Evolutionary conservation across 2,797 vertebrate species (phyloP).

Genomic region (Cyprinodon diabolis): DNA sequence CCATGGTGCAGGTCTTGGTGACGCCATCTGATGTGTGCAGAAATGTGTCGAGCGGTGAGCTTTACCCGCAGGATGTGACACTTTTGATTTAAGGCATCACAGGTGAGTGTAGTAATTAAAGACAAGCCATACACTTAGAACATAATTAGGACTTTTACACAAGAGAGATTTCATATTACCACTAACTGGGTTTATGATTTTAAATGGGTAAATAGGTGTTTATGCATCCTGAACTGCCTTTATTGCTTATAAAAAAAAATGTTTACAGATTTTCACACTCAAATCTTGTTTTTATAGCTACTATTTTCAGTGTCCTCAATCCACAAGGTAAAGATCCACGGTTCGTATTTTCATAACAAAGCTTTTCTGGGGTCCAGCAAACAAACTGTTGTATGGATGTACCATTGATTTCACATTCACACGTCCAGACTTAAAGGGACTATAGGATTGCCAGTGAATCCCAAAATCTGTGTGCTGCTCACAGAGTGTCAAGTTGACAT

Average conservation of each 20-base stretch:
- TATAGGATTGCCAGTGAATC: conserved; percentile 81
- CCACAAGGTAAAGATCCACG: conserved; percentile 76
- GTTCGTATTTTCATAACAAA: conserved; percentile 82
- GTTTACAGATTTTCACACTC: conserved; percentile 62
- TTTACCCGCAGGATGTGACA: conserved; percentile 55
- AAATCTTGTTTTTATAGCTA: conserved; percentile 66
- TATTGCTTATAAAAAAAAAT: conserved; percentile 41
- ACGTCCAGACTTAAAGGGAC: conserved; percentile 81
- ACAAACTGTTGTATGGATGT: conserved; percentile 85
- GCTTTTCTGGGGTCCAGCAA: conserved; percentile 78
- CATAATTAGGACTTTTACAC: conserved; percentile 53
- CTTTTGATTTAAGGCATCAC: conserved; percentile 50
- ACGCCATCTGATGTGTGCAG: conserved; percentile 35
- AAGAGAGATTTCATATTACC: conserved; percentile 50
- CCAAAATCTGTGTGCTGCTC: conserved; percentile 80
- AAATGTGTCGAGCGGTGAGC: conserved; percentile 39
- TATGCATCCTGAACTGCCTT: conserved; percentile 46
- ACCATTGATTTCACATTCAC: conserved; percentile 88
- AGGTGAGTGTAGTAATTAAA: conserved; percentile 72
- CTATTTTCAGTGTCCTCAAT: conserved; percentile 74
- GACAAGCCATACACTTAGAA: conserved; percentile 43
- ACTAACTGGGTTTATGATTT: conserved; percentile 48
- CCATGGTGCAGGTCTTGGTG: conserved; percentile 57
- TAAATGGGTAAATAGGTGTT: conserved; percentile 52
- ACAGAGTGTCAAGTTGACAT: conserved; percentile 84